These are phyloP conservation scores for Brachyhypopomus occidentalis DNA, from an alignment of 2,113 vertebrate genomes.

Conservation along the genomic window DNA sequence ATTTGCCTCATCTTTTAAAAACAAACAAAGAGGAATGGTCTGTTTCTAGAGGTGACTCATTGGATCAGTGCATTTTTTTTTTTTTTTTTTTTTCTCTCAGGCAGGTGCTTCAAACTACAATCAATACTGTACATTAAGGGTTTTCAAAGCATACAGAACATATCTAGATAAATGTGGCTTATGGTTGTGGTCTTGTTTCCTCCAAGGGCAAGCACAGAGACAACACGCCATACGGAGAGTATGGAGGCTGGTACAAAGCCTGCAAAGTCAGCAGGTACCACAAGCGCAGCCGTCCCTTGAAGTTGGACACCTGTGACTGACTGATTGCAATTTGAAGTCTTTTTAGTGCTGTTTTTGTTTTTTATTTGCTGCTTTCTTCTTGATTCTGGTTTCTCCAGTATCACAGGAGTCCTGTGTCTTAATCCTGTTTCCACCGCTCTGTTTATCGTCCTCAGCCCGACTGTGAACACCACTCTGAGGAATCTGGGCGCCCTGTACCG, in stretches of 20 bases:
- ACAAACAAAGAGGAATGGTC: not conserved
- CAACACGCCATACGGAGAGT: slow-evolving; percentile 88
- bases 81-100: too few relatives aligned
- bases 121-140: not conserved
- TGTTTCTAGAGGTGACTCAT: too few relatives aligned
- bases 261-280: slow-evolving; percentile 96
- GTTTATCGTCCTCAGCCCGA: slow-evolving; percentile 57
- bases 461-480: slow-evolving; percentile 77
- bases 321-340: too few relatives aligned
- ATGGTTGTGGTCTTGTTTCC: slow-evolving; percentile 47
- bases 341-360: too few relatives aligned
- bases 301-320: too few relatives aligned
- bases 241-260: slow-evolving; percentile 98
- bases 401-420: not conserved
- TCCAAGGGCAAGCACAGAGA: slow-evolving; percentile 88
- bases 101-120: not conserved
- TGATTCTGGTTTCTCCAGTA: too few relatives aligned
- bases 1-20: too few relatives aligned
- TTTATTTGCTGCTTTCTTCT: too few relatives aligned
- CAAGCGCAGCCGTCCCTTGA: not conserved
- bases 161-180: not conserved
- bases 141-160: not conserved
- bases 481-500: slow-evolving; percentile 83
- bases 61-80: too few relatives aligned
- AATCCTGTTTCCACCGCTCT: not conserved